Evolutionary conservation across 1,140 invertebrate species (phyloP), one percentile per base, ranked within the genome.

Genomic region (Vanessa tameamea): DNA sequence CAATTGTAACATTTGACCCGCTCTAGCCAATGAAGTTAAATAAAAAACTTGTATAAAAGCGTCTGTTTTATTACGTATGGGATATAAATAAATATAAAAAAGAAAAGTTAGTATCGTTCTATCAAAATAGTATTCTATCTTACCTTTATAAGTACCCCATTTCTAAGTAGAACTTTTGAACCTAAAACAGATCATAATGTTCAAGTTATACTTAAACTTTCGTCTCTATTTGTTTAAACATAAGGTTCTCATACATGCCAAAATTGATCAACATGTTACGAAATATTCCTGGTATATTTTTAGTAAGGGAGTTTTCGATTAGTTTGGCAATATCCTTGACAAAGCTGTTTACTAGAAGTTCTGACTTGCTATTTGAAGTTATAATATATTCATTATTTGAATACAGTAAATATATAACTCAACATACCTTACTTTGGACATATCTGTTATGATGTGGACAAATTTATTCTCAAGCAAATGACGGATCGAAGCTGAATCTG

Each of bases 241-340:
- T 53, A 53, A 53, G 50, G 7, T 15, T 53, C n/a, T n/a, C 15
- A n/a, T 53, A 20, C n/a, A 8, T 53, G n/a, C 4, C 9, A 5
- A 15, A 50, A 4, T n/a, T 53, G 7, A 6, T 8, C 8, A 53
- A 20, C 3, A 7, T 50, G 2, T 43, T 15, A n/a, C 11, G 47
- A 48, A 51, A 51, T 53, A 53, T 53, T n/a, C 50, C n/a, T 20
- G n/a, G n/a, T 53, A 53, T n/a, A 15, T 53, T 53, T 53, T 53
- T 53, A 53, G 50, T 1, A 16, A 53, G n/a, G 1, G n/a, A 53
- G 50, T 53, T 53, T 53, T 15, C 16, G 50, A 53, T 53, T 53
- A 53, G 50, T 53, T 53, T 53, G 15, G 15, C 9, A 53, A 53
- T 53, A 53, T 53, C 50, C 50, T 53, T 16, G n/a, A 53, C 14